These are phyloP conservation scores for Marcusenius ussheri DNA, from an alignment of 2,113 vertebrate species.

Conservation along the genomic window DNA sequence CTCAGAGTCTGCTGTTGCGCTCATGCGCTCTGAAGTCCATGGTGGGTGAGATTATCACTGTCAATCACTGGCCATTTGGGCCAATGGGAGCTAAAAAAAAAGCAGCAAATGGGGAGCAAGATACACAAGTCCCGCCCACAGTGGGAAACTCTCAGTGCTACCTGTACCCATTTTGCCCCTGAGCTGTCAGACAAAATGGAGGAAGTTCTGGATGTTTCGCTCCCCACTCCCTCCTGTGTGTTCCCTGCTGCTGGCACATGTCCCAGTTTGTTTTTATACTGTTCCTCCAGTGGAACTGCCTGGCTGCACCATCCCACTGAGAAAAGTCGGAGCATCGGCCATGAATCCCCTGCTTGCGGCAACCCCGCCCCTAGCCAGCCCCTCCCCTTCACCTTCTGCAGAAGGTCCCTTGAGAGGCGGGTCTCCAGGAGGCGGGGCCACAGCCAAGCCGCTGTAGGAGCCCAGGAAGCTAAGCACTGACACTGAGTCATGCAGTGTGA, in stretches of 20 bases:
- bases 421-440: background rate
- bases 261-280: background rate
- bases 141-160: background rate
- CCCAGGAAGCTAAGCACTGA: background rate
- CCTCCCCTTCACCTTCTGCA: background rate
- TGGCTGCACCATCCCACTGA: background rate
- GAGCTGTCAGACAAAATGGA: slow-evolving; percentile 4
- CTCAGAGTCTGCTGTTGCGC: background rate
- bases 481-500: background rate
- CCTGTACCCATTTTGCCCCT: background rate
- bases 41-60: background rate
- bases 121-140: background rate
- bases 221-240: background rate
- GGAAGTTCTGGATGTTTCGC: background rate
- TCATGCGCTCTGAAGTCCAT: background rate
- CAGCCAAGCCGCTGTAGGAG: background rate
- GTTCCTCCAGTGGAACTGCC: background rate
- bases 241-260: background rate
- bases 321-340: background rate
- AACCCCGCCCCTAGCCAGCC: background rate
- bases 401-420: background rate
- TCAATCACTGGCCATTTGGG: background rate
- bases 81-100: background rate
- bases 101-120: background rate
- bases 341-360: background rate